Conservation (phyloP, 92 coral and sea anemone species). For the Isaurus tuberculatus region DNA sequence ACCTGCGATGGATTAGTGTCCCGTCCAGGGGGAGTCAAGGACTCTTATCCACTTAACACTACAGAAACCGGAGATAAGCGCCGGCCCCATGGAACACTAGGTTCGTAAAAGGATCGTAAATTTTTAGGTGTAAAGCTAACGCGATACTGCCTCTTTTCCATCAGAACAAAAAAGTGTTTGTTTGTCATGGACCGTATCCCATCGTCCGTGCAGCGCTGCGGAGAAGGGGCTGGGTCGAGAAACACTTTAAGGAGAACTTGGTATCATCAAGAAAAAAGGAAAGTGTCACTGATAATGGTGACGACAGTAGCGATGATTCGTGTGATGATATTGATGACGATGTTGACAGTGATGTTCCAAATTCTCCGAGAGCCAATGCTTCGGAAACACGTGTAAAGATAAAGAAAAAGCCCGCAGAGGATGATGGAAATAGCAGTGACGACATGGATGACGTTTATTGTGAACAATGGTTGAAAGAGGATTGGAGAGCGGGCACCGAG, state of each 20-base stretch:
- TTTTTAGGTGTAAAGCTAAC: too few species aligned
- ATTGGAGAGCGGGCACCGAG: slow-evolving; percentile 97
- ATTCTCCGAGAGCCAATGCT: slow-evolving; percentile 51
- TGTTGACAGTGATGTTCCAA: slow-evolving; percentile 59
- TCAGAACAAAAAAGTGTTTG: slow-evolving; percentile 84
- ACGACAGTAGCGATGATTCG: slow-evolving; percentile 64
- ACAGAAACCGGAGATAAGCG: too few species aligned
- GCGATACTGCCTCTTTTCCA: background rate
- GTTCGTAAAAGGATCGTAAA: too few species aligned
- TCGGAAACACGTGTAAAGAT: slow-evolving; percentile 10
- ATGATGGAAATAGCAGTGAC: slow-evolving; percentile 63
- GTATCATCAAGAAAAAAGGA: slow-evolving; percentile 50
- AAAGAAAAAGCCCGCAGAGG: slow-evolving; percentile 47
- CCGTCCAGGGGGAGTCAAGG: too few species aligned
- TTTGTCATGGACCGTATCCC: slow-evolving; percentile 93
- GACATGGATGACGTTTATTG: slow-evolving; percentile 70
- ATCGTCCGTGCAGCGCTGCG: slow-evolving; percentile 91
- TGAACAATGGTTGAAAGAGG: slow-evolving; percentile 66
- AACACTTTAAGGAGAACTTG: slow-evolving; percentile 83
- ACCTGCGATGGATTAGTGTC: too few species aligned
- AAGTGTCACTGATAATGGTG: slow-evolving; percentile 31
- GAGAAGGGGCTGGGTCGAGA: slow-evolving; percentile 96
- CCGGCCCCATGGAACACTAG: too few species aligned
- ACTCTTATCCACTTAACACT: too few species aligned
- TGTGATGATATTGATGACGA: slow-evolving; percentile 71